Evolutionary conservation across 2,797 vertebrate species (phyloP).

Genomic region (Melanotaenia trifasciata): DNA sequence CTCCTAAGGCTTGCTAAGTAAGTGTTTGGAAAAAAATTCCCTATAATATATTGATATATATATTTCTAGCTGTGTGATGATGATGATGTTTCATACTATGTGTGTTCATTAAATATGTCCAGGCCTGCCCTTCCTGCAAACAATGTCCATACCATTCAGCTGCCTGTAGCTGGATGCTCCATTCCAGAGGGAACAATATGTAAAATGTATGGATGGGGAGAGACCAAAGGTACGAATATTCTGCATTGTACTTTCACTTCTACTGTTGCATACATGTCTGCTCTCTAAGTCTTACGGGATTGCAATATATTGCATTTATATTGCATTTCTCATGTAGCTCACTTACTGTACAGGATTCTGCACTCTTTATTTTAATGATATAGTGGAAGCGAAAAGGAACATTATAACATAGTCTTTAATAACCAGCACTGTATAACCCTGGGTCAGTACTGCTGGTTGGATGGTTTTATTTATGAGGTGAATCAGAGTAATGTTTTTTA

Average conservation of each 20-base stretch:
- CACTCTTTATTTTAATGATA: not conserved
- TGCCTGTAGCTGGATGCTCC: constrained; percentile 93
- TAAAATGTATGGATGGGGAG: constrained; percentile 97
- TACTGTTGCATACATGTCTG: constrained; percentile 11
- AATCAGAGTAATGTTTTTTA: not conserved
- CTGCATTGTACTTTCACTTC: constrained; percentile 10
- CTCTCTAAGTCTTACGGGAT: constrained; percentile 3
- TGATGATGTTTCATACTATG: constrained; percentile 21
- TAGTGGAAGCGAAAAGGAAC: not conserved
- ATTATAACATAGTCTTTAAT: constrained; percentile 19
- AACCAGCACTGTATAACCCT: not conserved
- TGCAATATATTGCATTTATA: constrained; percentile 14
- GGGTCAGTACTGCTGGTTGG: constrained; percentile 2
- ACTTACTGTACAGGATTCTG: not conserved
- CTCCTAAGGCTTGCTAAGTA: constrained; percentile 92
- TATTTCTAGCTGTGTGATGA: constrained; percentile 4
- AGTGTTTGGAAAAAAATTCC: constrained; percentile 58
- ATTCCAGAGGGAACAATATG: constrained; percentile 92
- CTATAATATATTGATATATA: constrained; percentile 18
- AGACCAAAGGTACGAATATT: constrained; percentile 92
- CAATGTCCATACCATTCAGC: constrained; percentile 90
- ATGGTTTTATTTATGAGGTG: not conserved
- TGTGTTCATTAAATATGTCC: constrained; percentile 43
- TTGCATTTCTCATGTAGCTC: constrained; percentile 24
- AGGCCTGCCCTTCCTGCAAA: constrained; percentile 90